Evolutionary conservation across 2,888 invertebrate species (phyloP), one percentile per base, ranked within the genome.

Genomic region (Dryobota labecula): DNA sequence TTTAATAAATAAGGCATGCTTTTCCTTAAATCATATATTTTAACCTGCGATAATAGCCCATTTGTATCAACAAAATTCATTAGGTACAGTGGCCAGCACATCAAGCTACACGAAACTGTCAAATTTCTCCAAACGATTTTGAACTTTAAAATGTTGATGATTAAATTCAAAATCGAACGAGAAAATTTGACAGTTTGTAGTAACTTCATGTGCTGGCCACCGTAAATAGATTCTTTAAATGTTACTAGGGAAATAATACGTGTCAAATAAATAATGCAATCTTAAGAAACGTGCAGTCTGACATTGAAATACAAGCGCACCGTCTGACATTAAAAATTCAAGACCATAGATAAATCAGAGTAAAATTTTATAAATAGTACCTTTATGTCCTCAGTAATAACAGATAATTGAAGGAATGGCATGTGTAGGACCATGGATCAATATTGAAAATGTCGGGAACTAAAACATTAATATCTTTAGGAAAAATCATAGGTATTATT

Each of bases 261-360:
- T 57, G 64, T 71, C 38, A 43, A 51, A 58, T 65, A 30, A 51
- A 71, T 20, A 51, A 72, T 65, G 43, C 27, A 72, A 27, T n/a
- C 7, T 2, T 27, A n/a, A 2, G 13, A n/a, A 38, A 36, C 41
- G 7, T 71, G 72, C 56, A 43, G 15, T 27, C 18, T 33, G 41
- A 27, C 49, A 27, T 49, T 70, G 30, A 67, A 24, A 30, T 49
- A 20, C 38, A 54, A 30, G 24, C 24, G 24, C n/a, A n/a, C 18
- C 53, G 53, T 53, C 27, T 56, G 13, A 56, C 24, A 70, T 63
- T 15, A 53, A 36, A 43, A 27, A 18, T 36, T n/a, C 0, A 20
- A 41, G 27, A 45, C 11, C 9, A 27, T n/a, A 1, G 3, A 41
- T 51, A 58, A 57, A 38, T 56, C 24, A 41, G 20, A 18, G 33